Base-by-base conservation (phyloP, 1,140 invertebrate genomes). In the Schmidtea mediterranea region DNA sequence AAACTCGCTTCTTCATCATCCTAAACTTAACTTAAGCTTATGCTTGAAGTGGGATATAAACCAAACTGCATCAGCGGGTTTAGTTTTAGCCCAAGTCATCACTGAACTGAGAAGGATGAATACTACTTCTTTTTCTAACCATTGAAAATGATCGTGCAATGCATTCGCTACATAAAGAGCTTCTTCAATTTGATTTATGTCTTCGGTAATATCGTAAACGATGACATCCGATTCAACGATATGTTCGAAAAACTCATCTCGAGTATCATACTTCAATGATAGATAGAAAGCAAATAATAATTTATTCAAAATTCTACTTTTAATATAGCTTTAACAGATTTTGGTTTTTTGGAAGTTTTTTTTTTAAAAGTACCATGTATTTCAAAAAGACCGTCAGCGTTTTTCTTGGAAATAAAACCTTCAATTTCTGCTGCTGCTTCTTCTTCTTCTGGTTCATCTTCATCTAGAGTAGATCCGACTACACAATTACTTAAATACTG, bases 1-100 rank as follows among this genome's bases (percentile, higher is more conserved):
- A 78, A 74, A 52, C 63, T 61, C 37, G 65, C 62, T 48, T 68
- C 64, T 40, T 60, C 59, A 54, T 66, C 64, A 55, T 68, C 65
- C 60, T 67, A 40, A 3, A 50, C 52, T 12, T 37, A n/a, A n/a
- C n/a, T n/a, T n/a, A n/a, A 12, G 36, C 12, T 37, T 37, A 12
- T n/a, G 36, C 12, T 12, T 37, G 12, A 12, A 12, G 36, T 12
- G 12, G 36, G 36, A 37, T 37, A n/a, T 37, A 37, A 12, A n/a
- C 5, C 8, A n/a, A 15, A 49, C 62, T 43, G 59, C 59, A 53
- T 66, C 64, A n/a, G 62, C 49, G 22, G 63, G 59, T 54, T 65
- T 65, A 43, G 60, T 67, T 50, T 59, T 62, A 12, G 64, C 65
- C 65, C 65, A 67, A 10, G 65, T 66, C 60, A 67, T 61, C 18